Evolutionary conservation across 2,113 vertebrate genomes (phyloP).

Genomic region (Carlito syrichta): DNA sequence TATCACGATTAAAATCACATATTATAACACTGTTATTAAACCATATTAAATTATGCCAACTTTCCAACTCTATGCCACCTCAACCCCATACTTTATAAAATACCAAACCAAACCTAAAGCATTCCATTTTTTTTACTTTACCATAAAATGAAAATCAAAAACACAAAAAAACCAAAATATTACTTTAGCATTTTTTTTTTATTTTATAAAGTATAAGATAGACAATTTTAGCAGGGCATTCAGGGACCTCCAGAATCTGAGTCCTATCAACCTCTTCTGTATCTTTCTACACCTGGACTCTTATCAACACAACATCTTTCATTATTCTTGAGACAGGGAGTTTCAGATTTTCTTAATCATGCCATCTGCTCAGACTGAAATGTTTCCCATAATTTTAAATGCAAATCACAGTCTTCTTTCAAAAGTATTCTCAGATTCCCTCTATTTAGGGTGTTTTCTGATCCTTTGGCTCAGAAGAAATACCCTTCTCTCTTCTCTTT

Average conservation of each 20-base stretch:
- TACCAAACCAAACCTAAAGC: neutral
- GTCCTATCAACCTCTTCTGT: neutral
- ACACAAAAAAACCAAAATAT: neutral
- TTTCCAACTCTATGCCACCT: neutral
- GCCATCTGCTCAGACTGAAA: neutral
- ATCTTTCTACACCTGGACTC: neutral
- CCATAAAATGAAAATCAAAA: neutral
- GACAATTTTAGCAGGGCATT: neutral
- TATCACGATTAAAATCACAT: neutral
- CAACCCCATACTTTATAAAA: neutral
- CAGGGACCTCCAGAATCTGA: neutral
- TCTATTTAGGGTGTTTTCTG: neutral
- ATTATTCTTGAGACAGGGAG: neutral
- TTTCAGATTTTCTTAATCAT: neutral
- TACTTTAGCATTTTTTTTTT: neutral
- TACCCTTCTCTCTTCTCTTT: neutral
- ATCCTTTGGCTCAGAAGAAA: neutral
- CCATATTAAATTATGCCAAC: neutral
- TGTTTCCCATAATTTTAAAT: neutral
- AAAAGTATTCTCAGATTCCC: neutral
- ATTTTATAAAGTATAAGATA: neutral
- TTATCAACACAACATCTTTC: neutral
- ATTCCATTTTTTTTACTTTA: neutral
- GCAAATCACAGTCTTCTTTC: neutral
- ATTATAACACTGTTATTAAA: neutral